Evolutionary conservation across 1,140 invertebrate genomes (phyloP).

Genomic region (Ptiloglossa arizonensis): DNA sequence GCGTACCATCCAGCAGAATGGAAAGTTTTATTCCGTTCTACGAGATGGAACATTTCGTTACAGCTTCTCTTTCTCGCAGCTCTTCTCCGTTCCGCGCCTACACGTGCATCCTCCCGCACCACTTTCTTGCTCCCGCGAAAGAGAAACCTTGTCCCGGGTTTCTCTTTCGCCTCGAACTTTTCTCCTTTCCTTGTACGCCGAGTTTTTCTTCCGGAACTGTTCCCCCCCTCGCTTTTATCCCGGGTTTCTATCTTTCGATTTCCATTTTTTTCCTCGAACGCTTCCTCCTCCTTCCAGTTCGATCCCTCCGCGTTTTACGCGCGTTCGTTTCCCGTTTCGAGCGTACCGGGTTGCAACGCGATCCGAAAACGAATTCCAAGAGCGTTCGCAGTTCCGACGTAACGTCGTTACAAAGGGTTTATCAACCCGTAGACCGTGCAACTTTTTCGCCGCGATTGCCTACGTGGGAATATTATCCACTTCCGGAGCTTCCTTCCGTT

Average conservation of each 20-base stretch:
- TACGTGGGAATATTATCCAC: too few relatives aligned
- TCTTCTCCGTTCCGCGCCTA: background rate
- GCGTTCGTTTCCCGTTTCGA: too few relatives aligned
- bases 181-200: background rate
- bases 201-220: background rate
- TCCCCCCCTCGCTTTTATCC: background rate
- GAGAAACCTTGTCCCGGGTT: background rate
- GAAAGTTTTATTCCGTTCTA: constrained; percentile 47
- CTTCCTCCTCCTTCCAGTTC: too few relatives aligned
- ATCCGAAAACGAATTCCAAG: too few relatives aligned
- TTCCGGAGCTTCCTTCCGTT: too few relatives aligned
- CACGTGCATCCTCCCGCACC: background rate
- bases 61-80: background rate
- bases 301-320: background rate
- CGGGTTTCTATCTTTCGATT: background rate
- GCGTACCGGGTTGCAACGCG: too few relatives aligned
- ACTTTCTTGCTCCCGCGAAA: background rate
- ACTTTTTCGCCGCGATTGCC: too few relatives aligned
- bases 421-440: too few relatives aligned
- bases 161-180: constrained; percentile 36
- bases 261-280: background rate
- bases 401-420: too few relatives aligned
- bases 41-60: constrained; percentile 51
- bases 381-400: too few relatives aligned
- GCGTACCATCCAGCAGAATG: constrained; percentile 8